Conservation (phyloP, 2,797 vertebrate genomes). For the Esox lucius region DNA sequence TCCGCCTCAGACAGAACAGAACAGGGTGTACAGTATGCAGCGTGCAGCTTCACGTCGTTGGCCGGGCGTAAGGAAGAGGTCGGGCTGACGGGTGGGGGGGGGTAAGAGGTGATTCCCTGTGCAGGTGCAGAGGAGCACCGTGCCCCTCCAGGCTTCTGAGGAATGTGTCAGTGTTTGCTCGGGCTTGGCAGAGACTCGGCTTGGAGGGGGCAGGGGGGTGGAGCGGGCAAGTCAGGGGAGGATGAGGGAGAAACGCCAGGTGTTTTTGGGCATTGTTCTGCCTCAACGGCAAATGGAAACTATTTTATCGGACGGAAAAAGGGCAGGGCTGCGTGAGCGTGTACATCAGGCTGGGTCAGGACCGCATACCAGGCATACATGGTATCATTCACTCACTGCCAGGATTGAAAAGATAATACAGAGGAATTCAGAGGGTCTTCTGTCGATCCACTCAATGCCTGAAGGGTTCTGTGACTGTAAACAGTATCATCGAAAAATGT, state of each 20-base stretch:
- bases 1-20: not conserved
- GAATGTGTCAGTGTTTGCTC: slow-evolving; percentile 63
- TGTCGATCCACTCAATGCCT: not conserved
- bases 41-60: not conserved
- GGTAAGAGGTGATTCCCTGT: slow-evolving; percentile 53
- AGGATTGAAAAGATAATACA: slow-evolving; percentile 5
- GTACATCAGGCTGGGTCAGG: slow-evolving; percentile 45
- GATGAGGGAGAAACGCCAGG: slow-evolving; percentile 61
- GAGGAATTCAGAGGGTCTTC: slow-evolving; percentile 20
- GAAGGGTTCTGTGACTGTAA: not conserved
- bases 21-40: not conserved
- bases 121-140: slow-evolving; percentile 48
- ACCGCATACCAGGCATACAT: slow-evolving; percentile 52
- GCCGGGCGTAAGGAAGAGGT: not conserved
- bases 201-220: slow-evolving; percentile 35
- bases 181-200: slow-evolving; percentile 45
- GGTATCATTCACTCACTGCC: slow-evolving; percentile 44
- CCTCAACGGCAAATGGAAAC: slow-evolving; percentile 69
- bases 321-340: slow-evolving; percentile 57
- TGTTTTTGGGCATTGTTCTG: slow-evolving; percentile 69
- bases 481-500: no score
- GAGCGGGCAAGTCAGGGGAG: slow-evolving; percentile 38
- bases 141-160: slow-evolving; percentile 51
- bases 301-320: slow-evolving; percentile 66
- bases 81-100: slow-evolving; percentile 16